Evolutionary conservation across 1,140 invertebrate species (phyloP).

Genomic region (Maconellicoccus hirsutus): DNA sequence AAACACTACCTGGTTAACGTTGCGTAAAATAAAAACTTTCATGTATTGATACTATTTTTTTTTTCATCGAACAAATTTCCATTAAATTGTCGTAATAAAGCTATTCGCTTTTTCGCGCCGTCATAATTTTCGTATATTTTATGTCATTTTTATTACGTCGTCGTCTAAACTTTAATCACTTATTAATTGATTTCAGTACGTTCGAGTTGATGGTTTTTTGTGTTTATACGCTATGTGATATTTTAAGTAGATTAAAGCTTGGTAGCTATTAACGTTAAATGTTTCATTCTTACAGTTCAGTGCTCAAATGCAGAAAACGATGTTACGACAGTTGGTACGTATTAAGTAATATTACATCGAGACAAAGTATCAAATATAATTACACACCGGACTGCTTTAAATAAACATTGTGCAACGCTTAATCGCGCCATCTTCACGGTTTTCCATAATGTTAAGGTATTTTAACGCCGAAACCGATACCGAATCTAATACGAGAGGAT

Average conservation of each 20-base stretch:
- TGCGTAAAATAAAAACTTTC: neutral
- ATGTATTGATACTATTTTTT: neutral
- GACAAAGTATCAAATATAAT: no score
- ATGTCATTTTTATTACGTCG: neutral
- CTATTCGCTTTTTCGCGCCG: neutral
- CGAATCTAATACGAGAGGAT: no score
- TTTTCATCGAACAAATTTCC: neutral
- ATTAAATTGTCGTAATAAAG: neutral
- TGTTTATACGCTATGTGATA: neutral
- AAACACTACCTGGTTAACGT: no score
- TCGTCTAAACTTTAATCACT: neutral
- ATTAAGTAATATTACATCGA: neutral
- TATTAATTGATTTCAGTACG: no score
- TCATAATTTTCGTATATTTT: neutral
- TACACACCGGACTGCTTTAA: no score
- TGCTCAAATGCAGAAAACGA: constrained; percentile 13
- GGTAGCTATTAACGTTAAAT: neutral
- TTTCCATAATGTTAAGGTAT: no score
- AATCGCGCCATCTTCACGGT: no score
- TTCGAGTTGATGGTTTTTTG: neutral
- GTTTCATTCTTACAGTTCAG: neutral
- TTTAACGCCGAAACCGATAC: no score
- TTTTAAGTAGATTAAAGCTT: neutral
- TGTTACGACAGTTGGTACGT: constrained; percentile 13
- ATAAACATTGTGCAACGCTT: no score